phyloP scores from a whole-genome alignment of 2,797 vertebrate genomes.

The Lacerta viridis region DNA sequence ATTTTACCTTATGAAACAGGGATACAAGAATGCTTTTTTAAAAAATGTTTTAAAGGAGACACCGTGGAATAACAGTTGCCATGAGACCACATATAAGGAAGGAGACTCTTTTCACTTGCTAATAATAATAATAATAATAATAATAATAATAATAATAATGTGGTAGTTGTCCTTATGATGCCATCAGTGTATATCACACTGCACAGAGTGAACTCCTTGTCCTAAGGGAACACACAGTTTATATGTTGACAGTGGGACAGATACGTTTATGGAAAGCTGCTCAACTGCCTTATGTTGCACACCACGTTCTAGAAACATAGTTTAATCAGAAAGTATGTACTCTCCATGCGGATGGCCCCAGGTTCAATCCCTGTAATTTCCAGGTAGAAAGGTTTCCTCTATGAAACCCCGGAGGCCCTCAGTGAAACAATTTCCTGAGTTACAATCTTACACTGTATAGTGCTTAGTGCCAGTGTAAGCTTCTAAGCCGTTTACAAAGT shows the following conservation, averaged over 20 bases:
- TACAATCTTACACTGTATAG: too few relatives aligned
- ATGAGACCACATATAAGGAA: constrained; percentile 59
- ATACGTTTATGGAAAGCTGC: neutral
- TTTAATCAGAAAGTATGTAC: neutral
- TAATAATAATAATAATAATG: neutral
- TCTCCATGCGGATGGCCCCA: neutral
- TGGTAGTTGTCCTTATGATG: too few relatives aligned
- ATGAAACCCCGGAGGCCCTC: too few relatives aligned
- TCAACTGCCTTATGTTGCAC: neutral
- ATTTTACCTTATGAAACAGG: constrained; percentile 82
- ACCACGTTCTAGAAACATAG: neutral
- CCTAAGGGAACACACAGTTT: neutral
- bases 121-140: neutral
- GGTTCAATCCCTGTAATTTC: neutral
- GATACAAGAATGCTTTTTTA: constrained; percentile 75
- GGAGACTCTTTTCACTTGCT: constrained; percentile 13
- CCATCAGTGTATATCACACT: neutral
- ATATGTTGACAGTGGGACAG: neutral
- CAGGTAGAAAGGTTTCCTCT: neutral
- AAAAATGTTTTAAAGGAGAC: constrained; percentile 48
- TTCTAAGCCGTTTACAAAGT: too few relatives aligned
- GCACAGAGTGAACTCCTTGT: neutral
- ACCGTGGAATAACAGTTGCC: constrained; percentile 58
- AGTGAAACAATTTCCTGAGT: neutral
- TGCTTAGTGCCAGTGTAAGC: too few relatives aligned